Evolutionary conservation across 2,888 invertebrate species (phyloP).

Genomic region (Drosophila differens): DNA sequence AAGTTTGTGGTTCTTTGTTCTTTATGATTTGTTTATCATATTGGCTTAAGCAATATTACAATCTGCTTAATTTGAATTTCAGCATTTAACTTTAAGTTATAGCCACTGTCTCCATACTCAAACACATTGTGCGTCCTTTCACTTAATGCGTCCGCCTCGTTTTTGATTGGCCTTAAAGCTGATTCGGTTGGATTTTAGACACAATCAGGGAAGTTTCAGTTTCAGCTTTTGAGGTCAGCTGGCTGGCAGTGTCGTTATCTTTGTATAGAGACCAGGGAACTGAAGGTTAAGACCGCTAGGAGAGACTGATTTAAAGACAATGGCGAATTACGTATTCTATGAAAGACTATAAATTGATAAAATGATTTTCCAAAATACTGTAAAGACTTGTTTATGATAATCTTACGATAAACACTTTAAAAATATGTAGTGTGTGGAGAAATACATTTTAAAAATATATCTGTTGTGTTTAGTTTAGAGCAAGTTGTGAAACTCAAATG

Average conservation of each 20-base stretch:
- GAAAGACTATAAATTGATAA: not conserved
- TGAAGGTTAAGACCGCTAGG: not conserved
- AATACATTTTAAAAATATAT: too few species aligned
- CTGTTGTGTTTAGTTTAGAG: not conserved
- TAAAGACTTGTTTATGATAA: not conserved
- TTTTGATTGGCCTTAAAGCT: constrained; percentile 34
- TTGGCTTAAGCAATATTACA: not conserved
- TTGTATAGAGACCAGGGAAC: not conserved
- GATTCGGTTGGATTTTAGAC: constrained; percentile 29
- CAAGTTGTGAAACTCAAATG: not conserved
- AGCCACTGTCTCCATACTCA: not conserved
- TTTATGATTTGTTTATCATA: not conserved
- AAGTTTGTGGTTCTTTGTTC: not conserved
- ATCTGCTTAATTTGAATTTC: not conserved
- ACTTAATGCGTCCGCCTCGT: constrained; percentile 7
- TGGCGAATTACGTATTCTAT: not conserved
- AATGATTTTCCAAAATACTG: too few species aligned
- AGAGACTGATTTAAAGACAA: not conserved
- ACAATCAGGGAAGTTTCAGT: constrained; percentile 5
- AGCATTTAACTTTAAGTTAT: not conserved
- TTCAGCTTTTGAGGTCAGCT: constrained; percentile 5
- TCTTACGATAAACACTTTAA: not conserved
- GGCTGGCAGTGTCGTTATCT: not conserved
- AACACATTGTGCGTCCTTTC: not conserved
- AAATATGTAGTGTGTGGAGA: not conserved